phyloP scores from a whole-genome alignment of 2,113 vertebrate genomes.

The Cottus gobio region DNA sequence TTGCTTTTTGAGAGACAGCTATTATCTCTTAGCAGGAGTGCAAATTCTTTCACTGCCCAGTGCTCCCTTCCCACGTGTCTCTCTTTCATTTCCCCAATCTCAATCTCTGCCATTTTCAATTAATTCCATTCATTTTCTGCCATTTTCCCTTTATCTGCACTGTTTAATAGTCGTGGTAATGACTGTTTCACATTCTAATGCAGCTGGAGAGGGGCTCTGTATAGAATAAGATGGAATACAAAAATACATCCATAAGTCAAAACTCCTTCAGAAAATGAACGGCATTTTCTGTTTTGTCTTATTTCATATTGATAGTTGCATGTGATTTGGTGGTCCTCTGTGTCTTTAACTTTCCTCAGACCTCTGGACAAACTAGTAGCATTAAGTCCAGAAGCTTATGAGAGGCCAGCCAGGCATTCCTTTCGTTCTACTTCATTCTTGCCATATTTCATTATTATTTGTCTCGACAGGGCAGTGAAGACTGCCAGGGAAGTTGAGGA shows the following conservation, averaged over 20 bases:
- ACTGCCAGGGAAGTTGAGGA: conserved; percentile 65
- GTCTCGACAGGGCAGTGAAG: conserved; percentile 56
- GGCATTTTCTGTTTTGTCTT: background rate
- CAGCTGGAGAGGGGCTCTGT: background rate
- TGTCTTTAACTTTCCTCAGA: conserved; percentile 26
- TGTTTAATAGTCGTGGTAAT: background rate
- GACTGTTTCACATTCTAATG: background rate
- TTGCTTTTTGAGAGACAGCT: conserved; percentile 14
- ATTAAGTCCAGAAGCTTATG: conserved; percentile 50
- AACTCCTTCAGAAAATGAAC: background rate
- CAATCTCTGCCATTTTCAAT: background rate
- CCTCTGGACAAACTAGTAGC: conserved; percentile 37
- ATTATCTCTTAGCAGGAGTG: conserved; percentile 28
- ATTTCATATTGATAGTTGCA: background rate
- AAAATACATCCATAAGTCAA: background rate
- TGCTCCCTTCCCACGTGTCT: background rate
- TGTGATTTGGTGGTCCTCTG: background rate
- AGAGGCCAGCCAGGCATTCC: conserved; percentile 58
- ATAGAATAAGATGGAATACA: background rate
- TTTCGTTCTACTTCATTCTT: conserved; percentile 62
- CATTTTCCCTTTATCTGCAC: background rate
- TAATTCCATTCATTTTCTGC: background rate
- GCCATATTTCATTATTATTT: conserved; percentile 64
- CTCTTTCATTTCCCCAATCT: background rate
- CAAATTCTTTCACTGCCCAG: conserved; percentile 12